Conservation (phyloP, 1,140 invertebrate species). For the Cyclargus thomasi region DNA sequence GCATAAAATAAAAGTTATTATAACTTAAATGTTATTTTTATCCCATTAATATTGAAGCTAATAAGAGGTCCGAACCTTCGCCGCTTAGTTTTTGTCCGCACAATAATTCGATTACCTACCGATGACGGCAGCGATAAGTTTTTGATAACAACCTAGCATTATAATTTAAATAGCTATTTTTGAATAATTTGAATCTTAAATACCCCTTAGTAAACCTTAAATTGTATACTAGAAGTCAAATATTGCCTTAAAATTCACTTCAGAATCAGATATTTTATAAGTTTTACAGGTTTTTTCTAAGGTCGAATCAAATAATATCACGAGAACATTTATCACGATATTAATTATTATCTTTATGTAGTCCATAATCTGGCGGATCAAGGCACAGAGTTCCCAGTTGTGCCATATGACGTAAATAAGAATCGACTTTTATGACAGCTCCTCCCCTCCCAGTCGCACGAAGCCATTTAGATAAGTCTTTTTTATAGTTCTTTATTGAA, state of each 20-base stretch:
- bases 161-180: slow-evolving; percentile 39
- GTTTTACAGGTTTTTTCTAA: not conserved
- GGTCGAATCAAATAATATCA: no score
- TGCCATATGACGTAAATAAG: slow-evolving; percentile 60
- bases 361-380: slow-evolving; percentile 11
- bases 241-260: no score
- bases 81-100: slow-evolving; percentile 4
- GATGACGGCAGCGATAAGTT: slow-evolving; percentile 26
- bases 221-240: not conserved
- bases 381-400: slow-evolving; percentile 45
- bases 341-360: not conserved
- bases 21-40: slow-evolving; percentile 5
- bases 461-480: slow-evolving; percentile 73
- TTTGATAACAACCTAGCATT: slow-evolving; percentile 27
- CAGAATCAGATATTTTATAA: no score
- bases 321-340: not conserved
- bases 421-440: slow-evolving; percentile 62
- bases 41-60: slow-evolving; percentile 12
- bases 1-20: slow-evolving; percentile 13
- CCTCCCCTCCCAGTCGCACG: slow-evolving; percentile 55
- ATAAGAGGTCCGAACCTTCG: slow-evolving; percentile 6
- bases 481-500: slow-evolving; percentile 75
- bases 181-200: slow-evolving; percentile 18
- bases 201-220: not conserved
- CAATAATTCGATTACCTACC: slow-evolving; percentile 9